Conservation (phyloP, 1,140 invertebrate genomes). For the Adoxophyes honmai region DNA sequence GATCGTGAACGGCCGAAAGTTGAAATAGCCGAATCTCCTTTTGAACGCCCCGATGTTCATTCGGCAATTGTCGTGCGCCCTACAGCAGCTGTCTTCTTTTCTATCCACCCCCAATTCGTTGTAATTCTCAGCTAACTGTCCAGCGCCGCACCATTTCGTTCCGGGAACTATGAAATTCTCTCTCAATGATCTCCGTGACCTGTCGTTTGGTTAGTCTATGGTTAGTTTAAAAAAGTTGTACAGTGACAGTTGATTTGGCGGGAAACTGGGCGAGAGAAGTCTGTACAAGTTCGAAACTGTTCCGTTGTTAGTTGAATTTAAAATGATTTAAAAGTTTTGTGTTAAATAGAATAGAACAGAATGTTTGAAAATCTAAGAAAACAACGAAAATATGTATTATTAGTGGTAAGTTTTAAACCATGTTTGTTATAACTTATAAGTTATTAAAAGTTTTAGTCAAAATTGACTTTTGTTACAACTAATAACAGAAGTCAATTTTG, state of each 20-base stretch:
- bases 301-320: no score
- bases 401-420: no score
- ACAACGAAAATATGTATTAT: no score
- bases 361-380: no score
- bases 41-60: constrained; percentile 83
- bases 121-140: constrained; percentile 81
- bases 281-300: no score
- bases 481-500: no score
- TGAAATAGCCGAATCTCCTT: constrained; percentile 85
- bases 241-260: not conserved
- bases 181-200: constrained; percentile 71
- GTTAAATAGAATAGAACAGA: no score
- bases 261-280: constrained; percentile 12
- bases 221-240: constrained; percentile 8
- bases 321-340: no score
- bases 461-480: no score
- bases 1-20: constrained; percentile 89
- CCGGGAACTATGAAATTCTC: constrained; percentile 84
- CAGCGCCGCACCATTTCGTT: constrained; percentile 91
- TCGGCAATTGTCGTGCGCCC: constrained; percentile 87
- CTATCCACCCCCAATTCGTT: constrained; percentile 83
- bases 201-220: constrained; percentile 35
- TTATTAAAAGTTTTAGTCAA: no score
- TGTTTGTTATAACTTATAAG: no score
- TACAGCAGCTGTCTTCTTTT: constrained; percentile 87